Conservation (phyloP, 2,888 invertebrate species). For the Bruchidius siliquastri region DNA sequence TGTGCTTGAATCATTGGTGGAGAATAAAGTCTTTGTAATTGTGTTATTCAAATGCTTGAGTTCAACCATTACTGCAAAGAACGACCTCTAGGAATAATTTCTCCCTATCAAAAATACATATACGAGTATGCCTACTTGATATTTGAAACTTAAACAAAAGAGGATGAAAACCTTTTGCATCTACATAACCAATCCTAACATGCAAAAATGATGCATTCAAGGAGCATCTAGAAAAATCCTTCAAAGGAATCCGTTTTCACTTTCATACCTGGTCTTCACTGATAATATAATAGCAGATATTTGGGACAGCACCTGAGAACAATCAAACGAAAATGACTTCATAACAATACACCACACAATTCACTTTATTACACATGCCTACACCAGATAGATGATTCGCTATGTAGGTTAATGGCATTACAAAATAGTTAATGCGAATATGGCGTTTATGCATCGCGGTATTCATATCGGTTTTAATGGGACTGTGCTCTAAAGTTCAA, state of each 20-base stretch:
- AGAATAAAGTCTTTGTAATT: too few relatives aligned
- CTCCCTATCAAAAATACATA: too few relatives aligned
- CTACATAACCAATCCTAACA: too few relatives aligned
- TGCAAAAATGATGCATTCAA: not conserved
- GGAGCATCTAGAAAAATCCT: not conserved
- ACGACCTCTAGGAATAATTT: too few relatives aligned
- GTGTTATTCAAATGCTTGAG: too few relatives aligned
- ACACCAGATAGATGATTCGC: not conserved
- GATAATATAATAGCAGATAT: not conserved
- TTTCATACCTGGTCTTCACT: not conserved
- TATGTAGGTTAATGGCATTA: not conserved
- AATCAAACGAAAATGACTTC: not conserved
- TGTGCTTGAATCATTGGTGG: too few relatives aligned
- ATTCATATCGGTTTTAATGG: not conserved
- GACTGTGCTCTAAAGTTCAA: not conserved
- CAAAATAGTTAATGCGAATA: not conserved
- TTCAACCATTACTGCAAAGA: too few relatives aligned
- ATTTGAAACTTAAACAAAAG: too few relatives aligned
- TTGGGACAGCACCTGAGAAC: not conserved
- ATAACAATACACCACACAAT: not conserved
- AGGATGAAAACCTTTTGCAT: too few relatives aligned
- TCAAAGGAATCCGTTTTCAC: not conserved
- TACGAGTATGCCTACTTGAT: too few relatives aligned
- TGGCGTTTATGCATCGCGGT: not conserved
- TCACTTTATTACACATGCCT: not conserved